Base-by-base conservation (phyloP, 2,113 vertebrate species). In the Procapra przewalskii region DNA sequence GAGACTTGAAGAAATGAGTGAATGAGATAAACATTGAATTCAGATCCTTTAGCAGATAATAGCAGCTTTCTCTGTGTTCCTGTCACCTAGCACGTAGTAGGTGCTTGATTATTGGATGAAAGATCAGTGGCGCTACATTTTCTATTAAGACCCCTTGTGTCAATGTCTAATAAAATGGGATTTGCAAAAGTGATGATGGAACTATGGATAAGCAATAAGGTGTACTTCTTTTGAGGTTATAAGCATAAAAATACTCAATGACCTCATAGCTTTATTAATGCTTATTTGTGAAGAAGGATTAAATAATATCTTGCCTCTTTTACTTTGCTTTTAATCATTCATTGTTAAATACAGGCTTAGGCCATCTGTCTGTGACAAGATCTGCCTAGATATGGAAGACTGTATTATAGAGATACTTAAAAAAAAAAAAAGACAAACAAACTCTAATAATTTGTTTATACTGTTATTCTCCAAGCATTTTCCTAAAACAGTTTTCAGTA, bases 251-350 rank as follows among this genome's bases (percentile, higher is more conserved):
- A 94, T 98, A 95, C 2, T 96, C 84, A 95, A 10, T 87, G 95
- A 97, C 95, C 96, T 95, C 21, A 12, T 48, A 33, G 87, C 97
- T 98, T 97, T 95, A 84, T 97, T 90, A 97, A 92, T 94, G 45
- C 67, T 92, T 97, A 64, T 91, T 97, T 3, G 97, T 93, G 97
- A 94, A 95, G 93, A 88, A 98, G 98, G 96, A 99, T 98, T 96
- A 98, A 98, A 95, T 96, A 98, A 97, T 98, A 97, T 98, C 98
- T 98, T 98, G 45, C 98, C 97, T 98, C 97, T 98, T 98, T 98
- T 97, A 33, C 93, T 98, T 98, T 96, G 71, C 90, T 98, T 98
- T 98, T 98, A 97, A 98, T 99, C 98, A 98, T 98, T 98, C 98
- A 98, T 64, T 95, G 98, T 98, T 99, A 98, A 94, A 98, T 97